These are phyloP conservation scores for Piezodorus guildinii DNA, from an alignment of 1,140 invertebrate genomes.

Conservation along the genomic window DNA sequence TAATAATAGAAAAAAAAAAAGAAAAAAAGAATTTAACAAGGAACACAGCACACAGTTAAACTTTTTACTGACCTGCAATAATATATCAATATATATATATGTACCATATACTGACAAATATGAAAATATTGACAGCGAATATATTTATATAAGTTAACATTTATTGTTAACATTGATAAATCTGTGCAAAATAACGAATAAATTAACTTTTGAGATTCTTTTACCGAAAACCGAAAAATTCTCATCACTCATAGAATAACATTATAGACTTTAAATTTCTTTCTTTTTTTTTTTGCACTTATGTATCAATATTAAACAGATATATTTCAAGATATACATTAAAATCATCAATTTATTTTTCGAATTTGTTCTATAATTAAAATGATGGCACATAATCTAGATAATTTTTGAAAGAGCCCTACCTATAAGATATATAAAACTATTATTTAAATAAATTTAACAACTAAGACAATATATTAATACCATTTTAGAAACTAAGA, in stretches of 20 bases:
- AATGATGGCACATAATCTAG: too few relatives aligned
- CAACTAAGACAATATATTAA: too few relatives aligned
- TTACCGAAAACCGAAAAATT: neutral
- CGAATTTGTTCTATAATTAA: too few relatives aligned
- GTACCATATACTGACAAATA: neutral
- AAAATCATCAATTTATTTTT: neutral
- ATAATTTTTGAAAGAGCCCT: too few relatives aligned
- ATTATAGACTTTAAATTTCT: neutral
- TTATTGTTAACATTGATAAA: neutral
- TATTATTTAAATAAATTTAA: too few relatives aligned
- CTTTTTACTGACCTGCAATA: constrained; percentile 6
- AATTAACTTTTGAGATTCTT: neutral
- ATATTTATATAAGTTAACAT: constrained; percentile 8
- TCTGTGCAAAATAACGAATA: neutral
- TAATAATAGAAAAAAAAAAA: neutral
- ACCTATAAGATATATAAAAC: too few relatives aligned
- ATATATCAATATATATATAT: neutral
- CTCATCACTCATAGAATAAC: neutral
- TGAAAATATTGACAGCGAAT: constrained; percentile 3
- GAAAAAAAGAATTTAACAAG: constrained; percentile 8
- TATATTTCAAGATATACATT: neutral
- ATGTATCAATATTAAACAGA: neutral
- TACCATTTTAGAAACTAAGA: too few relatives aligned
- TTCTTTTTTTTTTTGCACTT: neutral
- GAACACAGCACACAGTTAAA: constrained; percentile 10